Evolutionary conservation across 1,140 invertebrate genomes (phyloP).

Genomic region (Palaemon carinicauda): DNA sequence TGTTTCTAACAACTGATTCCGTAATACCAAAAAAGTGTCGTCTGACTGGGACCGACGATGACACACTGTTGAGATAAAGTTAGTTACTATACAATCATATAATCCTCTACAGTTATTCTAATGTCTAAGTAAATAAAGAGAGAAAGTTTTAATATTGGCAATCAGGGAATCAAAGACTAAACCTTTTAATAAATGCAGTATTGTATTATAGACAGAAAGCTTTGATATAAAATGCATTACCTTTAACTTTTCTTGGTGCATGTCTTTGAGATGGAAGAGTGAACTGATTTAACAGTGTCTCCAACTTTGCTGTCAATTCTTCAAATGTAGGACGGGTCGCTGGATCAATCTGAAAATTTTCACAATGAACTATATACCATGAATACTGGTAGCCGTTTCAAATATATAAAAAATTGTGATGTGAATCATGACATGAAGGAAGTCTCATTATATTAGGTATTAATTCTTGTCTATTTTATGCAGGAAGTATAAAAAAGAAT

Average conservation of each 20-base stretch:
- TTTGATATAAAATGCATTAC: not conserved
- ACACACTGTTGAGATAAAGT: slow-evolving; percentile 25
- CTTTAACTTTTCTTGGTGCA: slow-evolving; percentile 35
- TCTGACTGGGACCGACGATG: slow-evolving; percentile 77
- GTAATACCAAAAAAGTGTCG: slow-evolving; percentile 67
- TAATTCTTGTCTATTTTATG: no score
- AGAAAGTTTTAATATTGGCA: not conserved
- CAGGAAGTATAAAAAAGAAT: no score
- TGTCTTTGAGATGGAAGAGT: not conserved
- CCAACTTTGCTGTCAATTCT: slow-evolving; percentile 63
- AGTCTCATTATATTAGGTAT: no score
- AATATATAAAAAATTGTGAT: not conserved
- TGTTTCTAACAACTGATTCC: slow-evolving; percentile 44
- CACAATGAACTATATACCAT: no score
- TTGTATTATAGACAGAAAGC: no score
- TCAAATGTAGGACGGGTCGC: slow-evolving; percentile 64
- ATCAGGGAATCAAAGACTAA: no score
- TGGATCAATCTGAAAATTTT: slow-evolving; percentile 81
- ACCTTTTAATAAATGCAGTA: not conserved
- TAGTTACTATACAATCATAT: not conserved
- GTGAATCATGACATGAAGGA: no score
- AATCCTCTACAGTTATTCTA: not conserved
- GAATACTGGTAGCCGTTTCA: slow-evolving; percentile 75
- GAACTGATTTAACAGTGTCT: slow-evolving; percentile 61
- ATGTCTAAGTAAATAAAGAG: not conserved